Evolutionary conservation across 2,113 vertebrate species (phyloP), one percentile per base, ranked within the genome.

Genomic region (Aldabrachelys gigantea): DNA sequence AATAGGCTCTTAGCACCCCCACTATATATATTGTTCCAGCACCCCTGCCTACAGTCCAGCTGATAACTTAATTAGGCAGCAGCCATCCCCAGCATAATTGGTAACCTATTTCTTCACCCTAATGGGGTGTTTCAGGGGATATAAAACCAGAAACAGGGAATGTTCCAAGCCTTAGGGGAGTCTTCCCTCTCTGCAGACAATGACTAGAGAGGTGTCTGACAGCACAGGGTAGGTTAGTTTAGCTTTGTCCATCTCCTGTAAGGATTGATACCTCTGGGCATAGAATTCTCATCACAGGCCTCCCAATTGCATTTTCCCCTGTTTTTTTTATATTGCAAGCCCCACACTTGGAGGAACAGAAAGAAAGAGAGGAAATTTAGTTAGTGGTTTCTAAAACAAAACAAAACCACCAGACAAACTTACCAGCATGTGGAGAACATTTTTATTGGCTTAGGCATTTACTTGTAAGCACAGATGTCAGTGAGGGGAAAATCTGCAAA

Each of bases 341-440:
- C 79, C 50, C 56, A 49, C 0, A 0, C 38, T 44, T 53, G 54
- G 53, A 88, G 21, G 81, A 76, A 96, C 56, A 76, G 85, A 76
- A 87, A 3, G 12, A 59, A 87, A 41, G 1, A 1, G 10, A 89
- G 41, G n/a, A 92, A 89, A 93, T 94, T 94, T 49, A 94, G 83
- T 96, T 47, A 90, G 6, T 52, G 10, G 16, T 93, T 96, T 93
- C 84, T 95, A 91, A 92, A 91, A 94, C 95, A 12, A 91, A 89
- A 50, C 50, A 16, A 16, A 50, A 50, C 50, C 85, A 88, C 21
- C n/a, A 89, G 54, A 27, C 76, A 53, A 54, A 82, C 80, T 41
- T 82, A 76, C 1, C 52, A 88, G 65, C 76, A 83, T 41, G 49
- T 41, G 38, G 72, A 90, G 14, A 27, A 76, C 76, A 53, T 89